Base-by-base conservation (phyloP, 1,140 invertebrate species). In the Aplysia californica region DNA sequence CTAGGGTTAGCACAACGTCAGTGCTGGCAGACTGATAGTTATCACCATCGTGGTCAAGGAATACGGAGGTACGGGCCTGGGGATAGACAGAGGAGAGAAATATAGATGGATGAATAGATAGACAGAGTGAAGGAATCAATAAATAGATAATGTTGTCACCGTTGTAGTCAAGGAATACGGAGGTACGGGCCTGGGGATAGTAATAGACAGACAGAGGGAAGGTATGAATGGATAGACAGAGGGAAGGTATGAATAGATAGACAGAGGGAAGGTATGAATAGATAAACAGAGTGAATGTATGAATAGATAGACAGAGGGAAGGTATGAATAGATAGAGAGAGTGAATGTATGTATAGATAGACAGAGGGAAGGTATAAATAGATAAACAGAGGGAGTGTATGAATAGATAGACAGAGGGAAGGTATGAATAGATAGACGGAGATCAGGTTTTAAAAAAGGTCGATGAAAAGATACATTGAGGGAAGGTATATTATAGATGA, bases 21-120 rank as follows among this genome's bases (percentile, higher is more conserved):
- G 59, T 73, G 33, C 55, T 61, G 56, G 70, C 55, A 31, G 31
- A 61, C 50, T 73, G 55, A 35, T 59, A 59, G 70, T 61, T 73
- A 2, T 59, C 56, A 0, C 38, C n/a, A 1, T 55, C 33, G 15
- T 36, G 38, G n/a, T 73, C 56, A n/a, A 39, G 2, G 33, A 31
- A 61, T 55, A 73, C 70, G 0, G 70, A 61, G 6, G 70, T 73
- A 26, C 70, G 31, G 18, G 56, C 70, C 70, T 73, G 70, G 1
- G 41, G 20, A 29, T 44, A 5, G 26, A 31, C 6, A 61, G 29
- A 26, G 6, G 29, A 61, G 29, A 21, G 26, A 61, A 15, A 50
- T 15, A 10, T 15, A 10, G n/a, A 15, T 50, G 44, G n/a, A 50
- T 50, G 44, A 50, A 50, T 15, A 15, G 44, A 15, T 15, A 10